These are phyloP conservation scores for Apotomis turbidana DNA, from an alignment of 2,888 invertebrate genomes.

Conservation along the genomic window DNA sequence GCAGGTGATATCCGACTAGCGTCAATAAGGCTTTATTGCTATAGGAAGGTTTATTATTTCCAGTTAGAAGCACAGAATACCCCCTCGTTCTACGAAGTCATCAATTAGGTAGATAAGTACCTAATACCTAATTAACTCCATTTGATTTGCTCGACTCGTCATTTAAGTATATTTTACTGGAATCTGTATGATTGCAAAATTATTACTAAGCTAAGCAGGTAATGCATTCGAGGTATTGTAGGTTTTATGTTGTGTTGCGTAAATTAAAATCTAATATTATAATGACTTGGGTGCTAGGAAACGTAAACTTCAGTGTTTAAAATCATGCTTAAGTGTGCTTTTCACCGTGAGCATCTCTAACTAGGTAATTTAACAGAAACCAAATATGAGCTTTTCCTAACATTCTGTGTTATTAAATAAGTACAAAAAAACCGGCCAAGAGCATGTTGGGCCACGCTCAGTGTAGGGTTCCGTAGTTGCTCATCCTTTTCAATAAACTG, in stretches of 20 bases:
- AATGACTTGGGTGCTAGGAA: too few relatives aligned
- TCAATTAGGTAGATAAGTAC: background rate
- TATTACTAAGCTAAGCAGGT: background rate
- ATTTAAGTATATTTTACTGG: background rate
- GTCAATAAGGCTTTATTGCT: background rate
- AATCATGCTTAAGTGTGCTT: too few relatives aligned
- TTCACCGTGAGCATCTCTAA: too few relatives aligned
- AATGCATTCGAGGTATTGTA: background rate
- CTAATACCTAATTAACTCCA: background rate
- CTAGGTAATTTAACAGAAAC: too few relatives aligned
- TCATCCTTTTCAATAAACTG: too few relatives aligned
- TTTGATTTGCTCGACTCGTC: background rate
- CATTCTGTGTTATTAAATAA: too few relatives aligned
- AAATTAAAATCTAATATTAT: background rate
- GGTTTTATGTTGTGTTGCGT: background rate
- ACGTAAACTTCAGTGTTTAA: too few relatives aligned
- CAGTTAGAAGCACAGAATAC: background rate
- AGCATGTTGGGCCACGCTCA: too few relatives aligned
- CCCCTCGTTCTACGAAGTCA: background rate
- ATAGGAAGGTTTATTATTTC: background rate
- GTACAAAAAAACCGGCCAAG: too few relatives aligned
- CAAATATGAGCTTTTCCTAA: too few relatives aligned
- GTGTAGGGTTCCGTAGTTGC: too few relatives aligned
- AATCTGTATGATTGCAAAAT: constrained; percentile 3
- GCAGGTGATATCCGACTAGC: too few relatives aligned